phyloP scores from a whole-genome alignment of 2,888 invertebrate species.

The Acronicta alni region DNA sequence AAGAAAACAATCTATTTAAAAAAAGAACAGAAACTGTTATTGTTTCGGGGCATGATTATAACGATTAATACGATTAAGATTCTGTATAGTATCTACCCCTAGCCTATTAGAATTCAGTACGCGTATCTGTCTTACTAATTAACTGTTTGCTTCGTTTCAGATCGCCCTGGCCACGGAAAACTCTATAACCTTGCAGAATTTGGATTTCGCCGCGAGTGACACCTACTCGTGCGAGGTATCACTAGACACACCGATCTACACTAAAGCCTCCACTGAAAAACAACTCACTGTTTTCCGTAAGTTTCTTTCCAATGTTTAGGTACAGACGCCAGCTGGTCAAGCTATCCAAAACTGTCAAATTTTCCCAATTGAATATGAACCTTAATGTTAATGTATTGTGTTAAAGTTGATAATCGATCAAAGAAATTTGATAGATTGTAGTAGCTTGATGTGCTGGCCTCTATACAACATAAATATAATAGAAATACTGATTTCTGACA shows the following conservation, averaged over 20 bases:
- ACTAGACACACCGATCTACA: conserved; percentile 92
- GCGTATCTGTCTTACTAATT: conserved; percentile 32
- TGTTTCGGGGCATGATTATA: no score
- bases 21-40: no score
- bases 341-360: no score
- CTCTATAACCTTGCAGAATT: conserved; percentile 92
- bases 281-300: conserved; percentile 93
- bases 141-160: conserved; percentile 80
- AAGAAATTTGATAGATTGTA: no score
- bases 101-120: conserved; percentile 27
- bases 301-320: conserved; percentile 62
- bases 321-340: no score
- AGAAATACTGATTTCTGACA: neutral
- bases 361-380: no score
- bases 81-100: neutral
- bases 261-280: conserved; percentile 91
- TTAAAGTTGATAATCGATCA: no score
- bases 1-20: no score
- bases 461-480: no score
- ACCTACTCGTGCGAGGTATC: conserved; percentile 93
- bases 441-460: no score
- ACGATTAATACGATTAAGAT: no score
- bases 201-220: conserved; percentile 92
- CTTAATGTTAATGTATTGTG: no score
- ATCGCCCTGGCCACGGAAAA: conserved; percentile 91